These are phyloP conservation scores for Poecilia wingei DNA, from an alignment of 2,797 vertebrate genomes.

Conservation along the genomic window DNA sequence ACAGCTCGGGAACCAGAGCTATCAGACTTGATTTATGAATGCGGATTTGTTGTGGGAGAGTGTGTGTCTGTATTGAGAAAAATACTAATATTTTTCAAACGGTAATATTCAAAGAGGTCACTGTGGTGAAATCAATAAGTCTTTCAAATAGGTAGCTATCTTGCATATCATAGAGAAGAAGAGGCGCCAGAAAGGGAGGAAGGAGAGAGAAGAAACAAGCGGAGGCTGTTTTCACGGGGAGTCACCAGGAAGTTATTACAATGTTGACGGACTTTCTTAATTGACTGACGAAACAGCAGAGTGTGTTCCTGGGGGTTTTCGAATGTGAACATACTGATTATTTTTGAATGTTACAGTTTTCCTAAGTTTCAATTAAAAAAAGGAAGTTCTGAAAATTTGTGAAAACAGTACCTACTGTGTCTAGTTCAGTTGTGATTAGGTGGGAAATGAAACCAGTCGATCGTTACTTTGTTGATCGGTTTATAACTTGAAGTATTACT, in stretches of 20 bases:
- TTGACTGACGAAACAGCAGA: constrained; percentile 57
- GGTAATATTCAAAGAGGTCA: neutral
- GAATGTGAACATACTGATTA: neutral
- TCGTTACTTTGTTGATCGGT: neutral
- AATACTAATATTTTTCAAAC: neutral
- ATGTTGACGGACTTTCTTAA: constrained; percentile 71
- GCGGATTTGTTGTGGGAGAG: neutral
- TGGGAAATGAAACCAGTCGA: neutral
- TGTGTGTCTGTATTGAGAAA: neutral
- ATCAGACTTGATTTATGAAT: constrained; percentile 22
- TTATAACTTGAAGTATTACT: neutral
- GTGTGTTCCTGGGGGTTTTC: constrained; percentile 11
- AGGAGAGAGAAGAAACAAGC: constrained; percentile 9
- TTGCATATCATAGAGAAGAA: constrained; percentile 11
- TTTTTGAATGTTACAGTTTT: neutral
- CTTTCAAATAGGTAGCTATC: constrained; percentile 18
- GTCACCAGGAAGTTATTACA: constrained; percentile 77
- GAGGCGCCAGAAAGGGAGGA: neutral
- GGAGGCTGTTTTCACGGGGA: constrained; percentile 59
- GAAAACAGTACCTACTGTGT: neutral
- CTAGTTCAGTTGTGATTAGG: neutral
- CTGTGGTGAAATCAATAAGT: constrained; percentile 20
- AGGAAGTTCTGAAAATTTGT: neutral
- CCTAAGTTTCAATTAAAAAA: neutral
- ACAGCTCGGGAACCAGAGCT: neutral